Evolutionary conservation across 2,113 vertebrate species (phyloP).

Genomic region (Scomber scombrus): DNA sequence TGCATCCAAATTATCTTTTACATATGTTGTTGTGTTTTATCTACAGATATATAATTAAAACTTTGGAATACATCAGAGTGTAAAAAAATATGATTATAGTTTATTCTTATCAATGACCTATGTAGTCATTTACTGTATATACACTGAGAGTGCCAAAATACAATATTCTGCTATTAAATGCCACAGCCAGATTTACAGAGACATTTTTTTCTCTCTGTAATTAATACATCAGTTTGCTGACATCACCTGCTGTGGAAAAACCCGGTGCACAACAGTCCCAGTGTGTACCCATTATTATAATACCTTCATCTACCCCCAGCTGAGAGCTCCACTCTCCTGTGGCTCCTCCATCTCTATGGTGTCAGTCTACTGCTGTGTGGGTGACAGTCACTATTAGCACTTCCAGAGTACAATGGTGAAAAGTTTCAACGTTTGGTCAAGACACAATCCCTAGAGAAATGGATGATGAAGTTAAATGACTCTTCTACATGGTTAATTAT

Average conservation of each 20-base stretch:
- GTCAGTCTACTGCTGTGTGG: slow-evolving; percentile 38
- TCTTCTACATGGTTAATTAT: background rate
- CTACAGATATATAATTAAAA: background rate
- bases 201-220: slow-evolving; percentile 16
- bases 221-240: slow-evolving; percentile 54
- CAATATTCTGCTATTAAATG: background rate
- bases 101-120: too few species aligned
- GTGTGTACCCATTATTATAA: slow-evolving; percentile 68
- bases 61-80: too few species aligned
- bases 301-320: slow-evolving; percentile 55
- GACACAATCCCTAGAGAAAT: background rate
- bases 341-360: slow-evolving; percentile 59
- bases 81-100: background rate
- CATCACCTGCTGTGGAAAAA: slow-evolving; percentile 70
- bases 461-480: background rate
- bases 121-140: too few species aligned
- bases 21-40: background rate
- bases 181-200: background rate
- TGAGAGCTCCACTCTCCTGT: slow-evolving; percentile 56
- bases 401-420: slow-evolving; percentile 1
- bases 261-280: slow-evolving; percentile 58
- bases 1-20: background rate
- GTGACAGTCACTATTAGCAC: slow-evolving; percentile 34
- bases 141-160: background rate
- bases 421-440: background rate